A percentile compares a stretch with the other conserved stretches of the same genome.
These are phyloP conservation scores for Diprion similis DNA, from an alignment of 1,140 invertebrate species.

Conservation along the genomic window DNA sequence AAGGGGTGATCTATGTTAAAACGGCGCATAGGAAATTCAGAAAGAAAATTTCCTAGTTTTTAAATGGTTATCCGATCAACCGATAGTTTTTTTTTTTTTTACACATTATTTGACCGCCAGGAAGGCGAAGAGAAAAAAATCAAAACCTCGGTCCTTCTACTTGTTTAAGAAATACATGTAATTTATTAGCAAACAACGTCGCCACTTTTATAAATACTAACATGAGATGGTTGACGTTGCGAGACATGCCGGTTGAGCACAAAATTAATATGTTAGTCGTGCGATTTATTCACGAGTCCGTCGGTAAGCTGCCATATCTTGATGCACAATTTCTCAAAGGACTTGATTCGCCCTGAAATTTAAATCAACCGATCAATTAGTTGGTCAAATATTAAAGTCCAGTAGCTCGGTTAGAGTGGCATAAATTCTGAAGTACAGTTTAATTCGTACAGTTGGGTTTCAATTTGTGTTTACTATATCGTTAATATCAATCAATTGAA, in stretches of 20 bases:
- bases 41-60: too few species aligned
- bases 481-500: conserved; percentile 23
- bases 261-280: not conserved
- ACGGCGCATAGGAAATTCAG: too few species aligned
- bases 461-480: conserved; percentile 20
- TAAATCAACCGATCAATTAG: conserved; percentile 17
- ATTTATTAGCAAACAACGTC: not conserved
- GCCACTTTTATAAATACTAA: not conserved
- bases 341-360: conserved; percentile 35
- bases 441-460: conserved; percentile 6
- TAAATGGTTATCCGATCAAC: too few species aligned
- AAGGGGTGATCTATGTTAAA: too few species aligned
- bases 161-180: too few species aligned
- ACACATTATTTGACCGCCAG: too few species aligned
- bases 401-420: conserved; percentile 9
- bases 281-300: not conserved
- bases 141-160: too few species aligned
- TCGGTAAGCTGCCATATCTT: conserved; percentile 26
- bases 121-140: too few species aligned
- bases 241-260: not conserved
- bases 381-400: conserved; percentile 10
- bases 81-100: too few species aligned
- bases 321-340: conserved; percentile 27
- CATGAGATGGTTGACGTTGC: not conserved
- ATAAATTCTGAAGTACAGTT: conserved; percentile 11